Evolutionary conservation across 2,888 invertebrate genomes (phyloP).

Genomic region (Spisula subtruncata): DNA sequence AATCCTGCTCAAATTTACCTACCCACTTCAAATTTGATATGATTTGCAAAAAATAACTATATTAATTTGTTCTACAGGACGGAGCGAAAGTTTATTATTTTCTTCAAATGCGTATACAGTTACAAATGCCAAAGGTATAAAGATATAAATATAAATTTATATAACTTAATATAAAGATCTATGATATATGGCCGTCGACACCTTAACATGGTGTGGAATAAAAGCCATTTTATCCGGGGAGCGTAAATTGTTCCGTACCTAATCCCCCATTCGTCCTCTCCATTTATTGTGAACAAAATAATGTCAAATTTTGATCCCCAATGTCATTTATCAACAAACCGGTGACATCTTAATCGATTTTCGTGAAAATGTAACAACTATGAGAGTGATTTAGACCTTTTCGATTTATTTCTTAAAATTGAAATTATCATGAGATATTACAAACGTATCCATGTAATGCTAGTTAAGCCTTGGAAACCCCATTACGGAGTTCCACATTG

Average conservation of each 20-base stretch:
- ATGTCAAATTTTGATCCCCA: slow-evolving; percentile 67
- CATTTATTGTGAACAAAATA: slow-evolving; percentile 67
- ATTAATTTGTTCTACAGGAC: slow-evolving; percentile 11
- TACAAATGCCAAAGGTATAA: neutral
- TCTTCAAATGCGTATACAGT: neutral
- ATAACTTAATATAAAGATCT: slow-evolving; percentile 19
- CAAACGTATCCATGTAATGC: slow-evolving; percentile 60
- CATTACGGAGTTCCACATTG: slow-evolving; percentile 56
- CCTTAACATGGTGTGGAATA: slow-evolving; percentile 21
- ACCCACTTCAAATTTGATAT: neutral
- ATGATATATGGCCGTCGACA: slow-evolving; percentile 19
- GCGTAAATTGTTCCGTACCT: slow-evolving; percentile 61
- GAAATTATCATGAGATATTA: slow-evolving; percentile 71
- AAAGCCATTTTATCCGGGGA: slow-evolving; percentile 64
- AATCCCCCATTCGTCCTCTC: slow-evolving; percentile 63
- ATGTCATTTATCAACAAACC: slow-evolving; percentile 64
- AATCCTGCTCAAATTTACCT: slow-evolving; percentile 8
- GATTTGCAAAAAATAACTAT: slow-evolving; percentile 6
- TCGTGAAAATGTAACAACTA: slow-evolving; percentile 69
- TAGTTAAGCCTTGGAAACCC: slow-evolving; percentile 56
- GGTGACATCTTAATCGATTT: slow-evolving; percentile 68
- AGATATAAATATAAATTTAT: slow-evolving; percentile 24
- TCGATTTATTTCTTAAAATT: slow-evolving; percentile 66
- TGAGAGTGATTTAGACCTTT: slow-evolving; percentile 68
- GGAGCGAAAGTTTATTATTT: slow-evolving; percentile 5